phyloP scores from a whole-genome alignment of 2,113 vertebrate genomes.

The Clinocottus analis region DNA sequence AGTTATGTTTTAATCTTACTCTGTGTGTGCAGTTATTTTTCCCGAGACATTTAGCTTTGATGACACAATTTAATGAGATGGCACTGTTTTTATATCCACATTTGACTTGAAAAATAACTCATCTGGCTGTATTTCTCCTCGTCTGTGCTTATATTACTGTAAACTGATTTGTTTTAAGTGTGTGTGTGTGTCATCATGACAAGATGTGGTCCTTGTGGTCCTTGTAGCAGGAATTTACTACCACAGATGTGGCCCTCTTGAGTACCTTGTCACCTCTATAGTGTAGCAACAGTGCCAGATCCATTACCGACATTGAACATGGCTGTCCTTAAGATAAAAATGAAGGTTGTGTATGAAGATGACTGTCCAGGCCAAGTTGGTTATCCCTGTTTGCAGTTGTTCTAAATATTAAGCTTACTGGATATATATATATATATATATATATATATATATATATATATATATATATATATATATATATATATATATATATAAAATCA shows the following conservation, averaged over 20 bases:
- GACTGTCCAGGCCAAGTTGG: background rate
- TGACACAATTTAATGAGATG: constrained; percentile 41
- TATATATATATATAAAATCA: background rate
- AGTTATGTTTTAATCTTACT: constrained; percentile 24
- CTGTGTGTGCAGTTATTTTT: constrained; percentile 2
- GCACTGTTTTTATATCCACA: constrained; percentile 19
- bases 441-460: too few relatives aligned
- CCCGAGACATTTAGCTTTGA: constrained; percentile 36
- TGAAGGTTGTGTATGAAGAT: background rate
- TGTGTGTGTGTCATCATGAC: background rate
- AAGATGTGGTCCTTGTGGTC: background rate
- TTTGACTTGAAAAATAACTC: constrained; percentile 35
- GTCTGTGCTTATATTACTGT: constrained; percentile 3
- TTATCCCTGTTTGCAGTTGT: background rate
- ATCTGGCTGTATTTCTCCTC: constrained; percentile 9
- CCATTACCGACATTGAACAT: too few relatives aligned
- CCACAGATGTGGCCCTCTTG: background rate
- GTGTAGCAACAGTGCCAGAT: background rate
- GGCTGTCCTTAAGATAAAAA: background rate
- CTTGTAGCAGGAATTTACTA: background rate
- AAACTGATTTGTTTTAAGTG: background rate
- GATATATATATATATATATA: too few relatives aligned
- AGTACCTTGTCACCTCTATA: background rate
- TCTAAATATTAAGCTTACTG: too few relatives aligned
- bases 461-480: too few relatives aligned